Evolutionary conservation across 2,113 vertebrate species (phyloP).

Genomic region (Campylorhamphus procurvoides): DNA sequence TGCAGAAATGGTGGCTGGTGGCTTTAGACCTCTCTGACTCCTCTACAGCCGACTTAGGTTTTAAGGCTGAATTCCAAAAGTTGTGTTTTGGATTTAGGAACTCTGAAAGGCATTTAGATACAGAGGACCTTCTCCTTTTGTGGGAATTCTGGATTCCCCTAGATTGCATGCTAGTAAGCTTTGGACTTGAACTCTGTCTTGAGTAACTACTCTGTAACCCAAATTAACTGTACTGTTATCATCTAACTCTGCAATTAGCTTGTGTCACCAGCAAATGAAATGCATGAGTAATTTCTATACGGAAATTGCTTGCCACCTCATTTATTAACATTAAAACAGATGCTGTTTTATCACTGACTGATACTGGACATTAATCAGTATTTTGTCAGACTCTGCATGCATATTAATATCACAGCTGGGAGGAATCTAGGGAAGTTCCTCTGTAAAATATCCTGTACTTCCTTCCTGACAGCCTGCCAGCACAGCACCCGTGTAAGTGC

Average conservation of each 20-base stretch:
- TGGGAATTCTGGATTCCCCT: neutral
- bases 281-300: slow-evolving; percentile 66
- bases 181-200: slow-evolving; percentile 6
- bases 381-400: slow-evolving; percentile 59
- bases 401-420: slow-evolving; percentile 64
- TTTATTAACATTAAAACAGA: slow-evolving; percentile 74
- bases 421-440: neutral
- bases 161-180: neutral
- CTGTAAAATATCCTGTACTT: neutral
- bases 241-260: slow-evolving; percentile 66
- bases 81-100: neutral
- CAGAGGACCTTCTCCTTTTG: neutral
- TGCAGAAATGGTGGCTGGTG: neutral
- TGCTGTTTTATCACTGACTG: slow-evolving; percentile 71
- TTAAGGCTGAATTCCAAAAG: neutral
- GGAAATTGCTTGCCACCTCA: slow-evolving; percentile 68
- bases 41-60: neutral
- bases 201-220: slow-evolving; percentile 3
- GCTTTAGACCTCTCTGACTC: neutral
- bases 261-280: slow-evolving; percentile 69
- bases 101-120: neutral
- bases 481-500: neutral
- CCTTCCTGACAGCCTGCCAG: neutral
- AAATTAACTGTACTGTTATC: slow-evolving; percentile 59
- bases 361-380: slow-evolving; percentile 74